Evolutionary conservation across 1,140 invertebrate species (phyloP).

Genomic region (Pseudomyrmex concolor): DNA sequence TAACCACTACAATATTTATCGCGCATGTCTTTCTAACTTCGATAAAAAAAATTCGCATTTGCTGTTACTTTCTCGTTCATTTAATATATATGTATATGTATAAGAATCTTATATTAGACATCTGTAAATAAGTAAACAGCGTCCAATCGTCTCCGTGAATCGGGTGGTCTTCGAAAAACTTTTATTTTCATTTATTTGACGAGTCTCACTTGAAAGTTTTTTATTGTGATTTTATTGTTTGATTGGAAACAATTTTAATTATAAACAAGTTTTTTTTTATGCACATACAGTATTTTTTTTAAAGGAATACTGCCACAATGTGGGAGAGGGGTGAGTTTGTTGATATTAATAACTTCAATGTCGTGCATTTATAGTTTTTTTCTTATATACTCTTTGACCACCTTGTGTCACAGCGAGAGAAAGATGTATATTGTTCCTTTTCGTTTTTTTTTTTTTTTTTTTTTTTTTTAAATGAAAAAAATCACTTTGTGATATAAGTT

Average conservation of each 20-base stretch:
- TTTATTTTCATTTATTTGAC: slow-evolving; percentile 48
- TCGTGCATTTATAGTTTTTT: not conserved
- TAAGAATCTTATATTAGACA: slow-evolving; percentile 32
- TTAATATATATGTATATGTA: not conserved
- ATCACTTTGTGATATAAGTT: slow-evolving; percentile 15
- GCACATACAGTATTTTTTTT: slow-evolving; percentile 30
- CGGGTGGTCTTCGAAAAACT: slow-evolving; percentile 56
- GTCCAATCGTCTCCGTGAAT: slow-evolving; percentile 61
- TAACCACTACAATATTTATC: too few relatives aligned
- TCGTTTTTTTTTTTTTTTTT: slow-evolving; percentile 27
- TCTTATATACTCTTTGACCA: slow-evolving; percentile 36
- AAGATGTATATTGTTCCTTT: slow-evolving; percentile 62
- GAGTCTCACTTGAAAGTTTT: slow-evolving; percentile 14
- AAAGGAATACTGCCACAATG: slow-evolving; percentile 24
- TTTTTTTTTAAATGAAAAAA: slow-evolving; percentile 2
- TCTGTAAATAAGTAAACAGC: slow-evolving; percentile 72
- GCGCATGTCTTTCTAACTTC: too few relatives aligned
- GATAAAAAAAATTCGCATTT: not conserved
- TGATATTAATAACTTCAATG: not conserved
- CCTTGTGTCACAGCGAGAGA: slow-evolving; percentile 53
- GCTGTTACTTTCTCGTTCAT: slow-evolving; percentile 21
- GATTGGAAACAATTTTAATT: not conserved
- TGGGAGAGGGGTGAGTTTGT: not conserved
- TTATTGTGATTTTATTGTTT: slow-evolving; percentile 44
- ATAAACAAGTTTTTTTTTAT: slow-evolving; percentile 40